phyloP scores from a whole-genome alignment of 1,140 invertebrate genomes.

The Drosophila arawakana region DNA sequence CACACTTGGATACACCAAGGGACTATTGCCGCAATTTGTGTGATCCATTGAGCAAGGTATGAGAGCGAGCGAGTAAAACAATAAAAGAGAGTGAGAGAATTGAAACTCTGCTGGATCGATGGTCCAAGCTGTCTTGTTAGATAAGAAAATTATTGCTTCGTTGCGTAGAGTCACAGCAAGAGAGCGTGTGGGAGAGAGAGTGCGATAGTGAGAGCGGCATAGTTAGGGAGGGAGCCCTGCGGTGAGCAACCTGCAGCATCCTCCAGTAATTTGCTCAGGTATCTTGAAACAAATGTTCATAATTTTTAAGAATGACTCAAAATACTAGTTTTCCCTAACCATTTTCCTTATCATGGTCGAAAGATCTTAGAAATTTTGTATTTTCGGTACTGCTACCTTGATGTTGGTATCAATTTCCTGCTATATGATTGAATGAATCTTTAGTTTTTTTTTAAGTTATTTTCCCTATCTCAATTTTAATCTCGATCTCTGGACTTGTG shows the following conservation, averaged over 20 bases:
- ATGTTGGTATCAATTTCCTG: conserved; percentile 76
- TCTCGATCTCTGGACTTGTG: conserved; percentile 46
- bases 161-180: not conserved
- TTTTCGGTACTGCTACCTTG: conserved; percentile 53
- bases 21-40: conserved; percentile 67
- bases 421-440: conserved; percentile 79
- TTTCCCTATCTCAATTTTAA: no score
- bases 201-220: conserved; percentile 9
- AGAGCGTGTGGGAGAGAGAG: not conserved
- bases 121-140: conserved; percentile 75
- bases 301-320: conserved; percentile 82
- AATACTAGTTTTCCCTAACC: conserved; percentile 37
- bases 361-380: conserved; percentile 39
- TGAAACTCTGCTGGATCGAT: conserved; percentile 56
- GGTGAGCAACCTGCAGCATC: conserved; percentile 40
- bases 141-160: conserved; percentile 76
- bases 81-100: not conserved
- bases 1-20: not conserved
- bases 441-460: conserved; percentile 3
- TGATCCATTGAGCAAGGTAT: conserved; percentile 77
- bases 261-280: conserved; percentile 73
- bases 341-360: conserved; percentile 52
- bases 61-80: conserved; percentile 3
- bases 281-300: conserved; percentile 79
- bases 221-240: conserved; percentile 36